Percentiles rank a stretch among this genome's conserved stretches.
Conservation (phyloP, 2,113 vertebrate genomes). For the Nesospiza acunhae region DNA sequence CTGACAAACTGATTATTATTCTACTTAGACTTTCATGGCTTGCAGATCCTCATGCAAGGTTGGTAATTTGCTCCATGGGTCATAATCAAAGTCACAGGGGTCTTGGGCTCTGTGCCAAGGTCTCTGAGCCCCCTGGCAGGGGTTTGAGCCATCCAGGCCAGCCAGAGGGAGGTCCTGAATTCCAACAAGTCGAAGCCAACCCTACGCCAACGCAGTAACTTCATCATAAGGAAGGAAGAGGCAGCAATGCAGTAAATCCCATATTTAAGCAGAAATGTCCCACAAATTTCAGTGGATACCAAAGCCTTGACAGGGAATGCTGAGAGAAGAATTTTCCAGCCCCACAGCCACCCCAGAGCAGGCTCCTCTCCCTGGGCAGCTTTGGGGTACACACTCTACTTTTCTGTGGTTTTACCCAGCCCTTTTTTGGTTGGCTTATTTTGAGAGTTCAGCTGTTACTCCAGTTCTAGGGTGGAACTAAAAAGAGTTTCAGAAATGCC, state of each 20-base stretch:
- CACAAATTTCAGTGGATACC: not conserved
- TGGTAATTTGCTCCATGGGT: too few relatives aligned
- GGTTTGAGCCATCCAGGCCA: too few relatives aligned
- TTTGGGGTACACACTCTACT: accelerated
- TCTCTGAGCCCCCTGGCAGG: too few relatives aligned
- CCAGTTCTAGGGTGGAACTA: not conserved
- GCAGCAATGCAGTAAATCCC: not conserved
- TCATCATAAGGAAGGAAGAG: not conserved
- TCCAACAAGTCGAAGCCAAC: not conserved
- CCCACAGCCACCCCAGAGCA: accelerated
- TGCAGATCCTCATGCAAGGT: too few relatives aligned
- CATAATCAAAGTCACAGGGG: too few relatives aligned
- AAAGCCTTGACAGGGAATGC: not conserved
- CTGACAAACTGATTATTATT: too few relatives aligned
- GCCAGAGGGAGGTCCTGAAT: too few relatives aligned
- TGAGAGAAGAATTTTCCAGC: not conserved
- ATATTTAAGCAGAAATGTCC: not conserved
- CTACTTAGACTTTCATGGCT: too few relatives aligned
- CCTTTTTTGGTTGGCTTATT: not conserved
- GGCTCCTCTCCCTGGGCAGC: accelerated
- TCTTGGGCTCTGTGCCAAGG: too few relatives aligned
- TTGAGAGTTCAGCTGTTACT: not conserved
- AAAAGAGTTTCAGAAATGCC: not conserved
- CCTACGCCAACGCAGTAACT: not conserved
- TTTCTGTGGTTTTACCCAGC: not conserved